These are phyloP conservation scores for Lepidurus couesii DNA, from an alignment of 1,140 invertebrate species.

Conservation along the genomic window DNA sequence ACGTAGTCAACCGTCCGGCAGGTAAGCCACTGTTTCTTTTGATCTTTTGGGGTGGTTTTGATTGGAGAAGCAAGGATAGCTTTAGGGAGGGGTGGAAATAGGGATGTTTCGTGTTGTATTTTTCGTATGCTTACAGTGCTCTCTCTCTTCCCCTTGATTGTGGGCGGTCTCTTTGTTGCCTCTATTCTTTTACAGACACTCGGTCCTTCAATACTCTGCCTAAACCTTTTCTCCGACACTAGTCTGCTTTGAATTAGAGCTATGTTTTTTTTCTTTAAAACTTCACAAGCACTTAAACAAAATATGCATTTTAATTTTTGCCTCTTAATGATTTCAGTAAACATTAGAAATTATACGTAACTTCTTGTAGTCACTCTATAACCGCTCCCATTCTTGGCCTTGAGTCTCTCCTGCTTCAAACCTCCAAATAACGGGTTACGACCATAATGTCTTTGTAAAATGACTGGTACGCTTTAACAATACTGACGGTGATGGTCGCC, in stretches of 20 bases:
- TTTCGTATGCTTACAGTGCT: slow-evolving; percentile 15
- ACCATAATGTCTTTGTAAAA: slow-evolving; percentile 23
- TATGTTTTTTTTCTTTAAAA: not conserved
- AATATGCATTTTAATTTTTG: not conserved
- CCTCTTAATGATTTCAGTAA: not conserved
- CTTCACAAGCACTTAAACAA: not conserved
- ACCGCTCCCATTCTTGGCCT: slow-evolving; percentile 26
- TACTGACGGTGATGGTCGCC: not conserved
- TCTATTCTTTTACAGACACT: slow-evolving; percentile 26
- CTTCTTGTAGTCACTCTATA: not conserved
- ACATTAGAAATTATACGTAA: not conserved
- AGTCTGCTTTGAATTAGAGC: not conserved
- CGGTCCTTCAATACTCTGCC: slow-evolving; percentile 34
- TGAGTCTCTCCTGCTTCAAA: not conserved
- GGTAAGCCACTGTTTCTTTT: not conserved
- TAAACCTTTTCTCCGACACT: slow-evolving; percentile 32
- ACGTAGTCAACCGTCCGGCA: slow-evolving; percentile 3
- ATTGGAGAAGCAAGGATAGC: not conserved
- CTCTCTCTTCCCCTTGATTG: slow-evolving; percentile 21
- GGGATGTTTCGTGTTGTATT: slow-evolving; percentile 2
- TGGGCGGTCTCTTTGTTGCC: slow-evolving; percentile 20
- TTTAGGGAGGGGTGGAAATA: not conserved
- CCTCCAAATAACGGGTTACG: slow-evolving; percentile 1
- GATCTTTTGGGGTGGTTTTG: not conserved
- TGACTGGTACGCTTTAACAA: slow-evolving; percentile 7